phyloP scores from a whole-genome alignment of 1,140 invertebrate species.

The Drosophila murphyi region DNA sequence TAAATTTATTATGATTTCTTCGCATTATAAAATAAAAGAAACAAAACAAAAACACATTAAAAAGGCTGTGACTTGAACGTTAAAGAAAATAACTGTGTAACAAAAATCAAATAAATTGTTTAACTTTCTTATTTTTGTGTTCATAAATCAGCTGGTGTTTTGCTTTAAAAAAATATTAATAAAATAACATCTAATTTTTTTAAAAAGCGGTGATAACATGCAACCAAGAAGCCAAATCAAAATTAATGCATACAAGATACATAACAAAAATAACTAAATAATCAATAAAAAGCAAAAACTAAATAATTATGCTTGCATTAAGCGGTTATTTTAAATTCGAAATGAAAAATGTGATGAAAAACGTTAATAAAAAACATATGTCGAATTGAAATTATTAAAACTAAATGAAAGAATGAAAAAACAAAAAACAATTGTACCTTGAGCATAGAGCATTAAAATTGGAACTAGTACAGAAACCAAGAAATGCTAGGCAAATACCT shows the following conservation, averaged over 20 bases:
- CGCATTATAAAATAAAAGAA: slow-evolving; percentile 50
- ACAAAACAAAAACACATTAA: slow-evolving; percentile 56
- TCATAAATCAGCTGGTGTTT: slow-evolving; percentile 37
- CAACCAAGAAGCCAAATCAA: slow-evolving; percentile 79
- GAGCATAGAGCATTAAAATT: slow-evolving; percentile 71
- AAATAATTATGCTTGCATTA: slow-evolving; percentile 50
- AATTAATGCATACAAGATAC: slow-evolving; percentile 63
- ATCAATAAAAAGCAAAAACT: slow-evolving; percentile 52
- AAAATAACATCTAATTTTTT: slow-evolving; percentile 49
- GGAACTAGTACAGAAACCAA: slow-evolving; percentile 57
- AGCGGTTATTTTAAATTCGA: slow-evolving; percentile 67
- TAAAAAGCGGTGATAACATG: slow-evolving; percentile 70
- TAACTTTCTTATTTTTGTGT: slow-evolving; percentile 28
- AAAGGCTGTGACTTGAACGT: slow-evolving; percentile 79
- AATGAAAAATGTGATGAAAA: slow-evolving; percentile 78
- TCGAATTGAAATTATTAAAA: slow-evolving; percentile 63
- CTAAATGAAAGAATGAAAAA: slow-evolving; percentile 40
- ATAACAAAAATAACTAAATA: slow-evolving; percentile 24
- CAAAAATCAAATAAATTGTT: slow-evolving; percentile 70
- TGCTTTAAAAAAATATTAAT: slow-evolving; percentile 19
- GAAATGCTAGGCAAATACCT: slow-evolving; percentile 52
- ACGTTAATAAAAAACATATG: slow-evolving; percentile 52
- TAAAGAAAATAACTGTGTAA: slow-evolving; percentile 55
- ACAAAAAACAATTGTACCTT: slow-evolving; percentile 74
- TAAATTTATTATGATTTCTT: slow-evolving; percentile 38